A percentile compares a stretch with the other conserved stretches of the same genome.
Conservation (phyloP, 2,113 vertebrate species). For the Columbina picui region DNA sequence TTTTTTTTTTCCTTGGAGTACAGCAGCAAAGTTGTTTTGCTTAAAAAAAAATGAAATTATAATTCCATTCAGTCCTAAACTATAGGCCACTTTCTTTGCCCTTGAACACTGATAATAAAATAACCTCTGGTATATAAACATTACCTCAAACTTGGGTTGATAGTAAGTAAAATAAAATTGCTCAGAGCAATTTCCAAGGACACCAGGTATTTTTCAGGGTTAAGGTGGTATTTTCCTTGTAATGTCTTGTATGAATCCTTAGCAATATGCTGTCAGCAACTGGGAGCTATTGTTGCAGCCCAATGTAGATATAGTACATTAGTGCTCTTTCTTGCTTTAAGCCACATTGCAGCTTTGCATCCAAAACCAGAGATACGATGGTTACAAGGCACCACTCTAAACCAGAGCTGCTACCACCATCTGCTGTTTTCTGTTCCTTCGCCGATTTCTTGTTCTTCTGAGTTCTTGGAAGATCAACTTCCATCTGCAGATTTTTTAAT, state of each 20-base stretch:
- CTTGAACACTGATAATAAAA: background rate
- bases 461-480: background rate
- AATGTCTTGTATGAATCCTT: background rate
- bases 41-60: background rate
- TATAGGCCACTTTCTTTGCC: background rate
- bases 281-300: background rate
- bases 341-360: background rate
- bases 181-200: background rate
- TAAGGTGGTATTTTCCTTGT: background rate
- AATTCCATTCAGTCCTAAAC: background rate
- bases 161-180: background rate
- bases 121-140: background rate
- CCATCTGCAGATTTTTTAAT: background rate
- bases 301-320: fast-evolving
- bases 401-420: background rate
- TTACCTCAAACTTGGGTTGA: background rate
- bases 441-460: background rate
- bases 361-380: fast-evolving
- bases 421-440: background rate
- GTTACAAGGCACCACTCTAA: background rate
- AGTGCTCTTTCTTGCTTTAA: background rate
- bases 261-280: background rate
- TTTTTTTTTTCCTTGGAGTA: background rate
- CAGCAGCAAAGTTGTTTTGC: background rate
- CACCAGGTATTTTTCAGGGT: background rate